A percentile compares a stretch with the other conserved stretches of the same genome.
These are phyloP conservation scores for Hexactinellida sp. DNA, from an alignment of 37 sponge, comb jelly and placozoan species.

Conservation along the genomic window DNA sequence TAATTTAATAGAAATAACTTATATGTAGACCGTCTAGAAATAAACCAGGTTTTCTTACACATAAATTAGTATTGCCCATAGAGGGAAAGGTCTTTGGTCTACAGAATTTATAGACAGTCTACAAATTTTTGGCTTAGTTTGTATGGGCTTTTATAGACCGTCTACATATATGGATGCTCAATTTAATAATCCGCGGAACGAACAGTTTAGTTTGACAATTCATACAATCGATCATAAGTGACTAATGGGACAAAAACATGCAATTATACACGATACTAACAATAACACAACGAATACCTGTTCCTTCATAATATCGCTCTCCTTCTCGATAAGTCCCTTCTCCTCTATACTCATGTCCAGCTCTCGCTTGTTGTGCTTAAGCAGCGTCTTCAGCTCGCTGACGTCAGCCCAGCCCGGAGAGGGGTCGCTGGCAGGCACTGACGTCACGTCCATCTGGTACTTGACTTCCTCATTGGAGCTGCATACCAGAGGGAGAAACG, in stretches of 20 bases:
- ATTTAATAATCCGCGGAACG: too few species aligned
- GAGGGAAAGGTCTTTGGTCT: too few species aligned
- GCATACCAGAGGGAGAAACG: not conserved
- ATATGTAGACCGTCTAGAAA: too few species aligned
- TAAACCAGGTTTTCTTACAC: too few species aligned
- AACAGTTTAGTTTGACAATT: too few species aligned
- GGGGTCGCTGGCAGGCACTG: not conserved
- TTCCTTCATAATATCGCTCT: not conserved
- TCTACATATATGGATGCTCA: too few species aligned
- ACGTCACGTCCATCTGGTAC: not conserved
- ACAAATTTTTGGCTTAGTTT: too few species aligned
- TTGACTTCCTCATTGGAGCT: not conserved
- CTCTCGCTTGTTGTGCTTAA: not conserved
- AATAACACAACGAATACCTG: not conserved
- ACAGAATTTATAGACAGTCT: too few species aligned
- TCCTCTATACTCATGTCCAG: conserved; percentile 8
- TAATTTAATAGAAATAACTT: too few species aligned
- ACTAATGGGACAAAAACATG: not conserved
- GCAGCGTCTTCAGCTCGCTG: not conserved
- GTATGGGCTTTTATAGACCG: too few species aligned
- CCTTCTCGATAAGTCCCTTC: not conserved
- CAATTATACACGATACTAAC: not conserved
- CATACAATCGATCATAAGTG: not conserved
- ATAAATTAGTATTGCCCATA: too few species aligned
- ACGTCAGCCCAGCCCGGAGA: not conserved